Evolutionary conservation across 2,113 vertebrate genomes (phyloP).

Genomic region (Mobula hypostoma): DNA sequence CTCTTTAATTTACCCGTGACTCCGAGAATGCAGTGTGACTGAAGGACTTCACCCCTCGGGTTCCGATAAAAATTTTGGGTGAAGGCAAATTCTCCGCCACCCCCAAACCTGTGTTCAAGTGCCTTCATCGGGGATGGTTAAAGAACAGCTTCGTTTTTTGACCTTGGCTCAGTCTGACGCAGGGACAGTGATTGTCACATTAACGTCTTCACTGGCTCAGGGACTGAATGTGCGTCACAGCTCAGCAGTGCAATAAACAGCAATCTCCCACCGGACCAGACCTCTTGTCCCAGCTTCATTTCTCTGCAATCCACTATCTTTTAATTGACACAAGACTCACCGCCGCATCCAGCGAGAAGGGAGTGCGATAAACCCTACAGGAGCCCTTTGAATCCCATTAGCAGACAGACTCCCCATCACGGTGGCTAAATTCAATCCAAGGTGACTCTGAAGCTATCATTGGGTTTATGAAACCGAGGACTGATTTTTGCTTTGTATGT

Average conservation of each 20-base stretch:
- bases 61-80: neutral
- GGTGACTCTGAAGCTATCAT: neutral
- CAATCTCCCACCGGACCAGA: conserved; percentile 8
- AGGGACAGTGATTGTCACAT: neutral
- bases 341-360: neutral
- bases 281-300: neutral
- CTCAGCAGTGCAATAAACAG: neutral
- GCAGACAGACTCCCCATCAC: conserved; percentile 3
- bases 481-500: neutral
- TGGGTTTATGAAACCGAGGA: conserved; percentile 10
- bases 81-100: neutral
- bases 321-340: conserved; percentile 32
- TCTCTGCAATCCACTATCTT: conserved; percentile 20
- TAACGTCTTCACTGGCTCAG: neutral
- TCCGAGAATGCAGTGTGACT: neutral
- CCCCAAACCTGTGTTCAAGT: neutral
- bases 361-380: neutral
- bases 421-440: neutral
- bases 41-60: no score
- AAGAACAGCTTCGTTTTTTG: neutral
- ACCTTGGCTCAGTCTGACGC: neutral
- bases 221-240: conserved; percentile 1
- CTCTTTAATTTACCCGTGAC: neutral
- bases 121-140: neutral
- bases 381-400: neutral